These are phyloP conservation scores for Dysidea cf. avara DNA, from an alignment of 37 sponge, comb jelly and placozoan species.

Conservation along the genomic window DNA sequence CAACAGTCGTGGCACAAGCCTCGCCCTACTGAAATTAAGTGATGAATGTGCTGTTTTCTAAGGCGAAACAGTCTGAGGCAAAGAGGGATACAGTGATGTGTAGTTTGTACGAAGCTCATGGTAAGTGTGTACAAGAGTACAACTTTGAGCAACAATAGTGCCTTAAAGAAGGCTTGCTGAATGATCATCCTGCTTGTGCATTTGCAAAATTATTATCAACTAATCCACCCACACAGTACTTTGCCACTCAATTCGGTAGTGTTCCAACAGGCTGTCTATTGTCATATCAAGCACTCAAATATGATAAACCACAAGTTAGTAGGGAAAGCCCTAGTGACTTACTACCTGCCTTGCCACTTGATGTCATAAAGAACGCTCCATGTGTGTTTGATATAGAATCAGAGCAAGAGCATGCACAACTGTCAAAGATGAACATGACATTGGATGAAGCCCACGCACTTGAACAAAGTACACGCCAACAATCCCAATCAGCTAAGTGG, in stretches of 20 bases:
- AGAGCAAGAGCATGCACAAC: not conserved
- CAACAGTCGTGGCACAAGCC: no score
- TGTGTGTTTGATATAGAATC: not conserved
- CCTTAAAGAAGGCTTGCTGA: no score
- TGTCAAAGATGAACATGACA: no score
- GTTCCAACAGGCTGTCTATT: not conserved
- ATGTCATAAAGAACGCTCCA: not conserved
- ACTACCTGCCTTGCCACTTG: not conserved
- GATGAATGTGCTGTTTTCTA: no score
- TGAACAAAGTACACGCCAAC: no score
- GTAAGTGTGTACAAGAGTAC: not conserved
- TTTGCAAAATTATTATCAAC: no score
- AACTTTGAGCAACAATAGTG: not conserved
- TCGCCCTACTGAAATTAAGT: no score
- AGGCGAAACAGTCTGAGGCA: no score
- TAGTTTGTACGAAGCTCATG: not conserved
- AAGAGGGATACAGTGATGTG: not conserved
- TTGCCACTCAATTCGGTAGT: not conserved
- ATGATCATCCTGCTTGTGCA: no score
- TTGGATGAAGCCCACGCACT: no score
- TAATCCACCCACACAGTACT: not conserved
- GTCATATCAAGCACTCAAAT: not conserved
- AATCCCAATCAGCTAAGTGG: no score
- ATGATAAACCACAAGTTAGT: not conserved
- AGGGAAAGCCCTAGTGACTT: not conserved